Evolutionary conservation across 2,113 vertebrate genomes (phyloP).

Genomic region (Antechinus flavipes): DNA sequence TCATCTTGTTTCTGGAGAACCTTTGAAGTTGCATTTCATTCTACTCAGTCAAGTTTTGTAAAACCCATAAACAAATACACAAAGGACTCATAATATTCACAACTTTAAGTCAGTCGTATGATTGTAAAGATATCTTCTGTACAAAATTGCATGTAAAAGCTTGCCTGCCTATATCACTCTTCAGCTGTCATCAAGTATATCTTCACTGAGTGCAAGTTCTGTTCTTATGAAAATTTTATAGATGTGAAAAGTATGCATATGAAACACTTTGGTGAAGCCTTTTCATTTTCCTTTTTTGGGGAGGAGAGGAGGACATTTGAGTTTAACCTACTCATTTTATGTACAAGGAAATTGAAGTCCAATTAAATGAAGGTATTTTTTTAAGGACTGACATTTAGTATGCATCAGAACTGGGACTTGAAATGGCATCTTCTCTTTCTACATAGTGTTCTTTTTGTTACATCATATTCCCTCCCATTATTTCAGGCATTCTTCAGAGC

Average conservation of each 20-base stretch:
- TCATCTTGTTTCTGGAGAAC: background rate
- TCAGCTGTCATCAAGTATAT: background rate
- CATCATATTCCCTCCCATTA: background rate
- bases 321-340: background rate
- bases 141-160: conserved; percentile 1
- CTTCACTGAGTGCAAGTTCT: background rate
- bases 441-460: background rate
- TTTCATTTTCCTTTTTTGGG: background rate
- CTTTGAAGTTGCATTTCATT: background rate
- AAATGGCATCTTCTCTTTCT: background rate
- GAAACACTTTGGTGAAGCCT: background rate
- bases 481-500: background rate
- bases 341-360: background rate
- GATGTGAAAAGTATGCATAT: background rate
- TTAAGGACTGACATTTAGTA: background rate
- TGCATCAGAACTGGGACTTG: background rate
- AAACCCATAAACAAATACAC: background rate
- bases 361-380: background rate
- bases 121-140: background rate
- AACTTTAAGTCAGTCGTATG: background rate
- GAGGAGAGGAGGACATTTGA: background rate
- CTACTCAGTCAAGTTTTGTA: background rate
- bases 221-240: background rate
- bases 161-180: background rate
- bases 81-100: background rate